A percentile compares a stretch with the other conserved stretches of the same genome.
phyloP scores from a whole-genome alignment of 2,797 vertebrate genomes.

The Numenius phaeopus region DNA sequence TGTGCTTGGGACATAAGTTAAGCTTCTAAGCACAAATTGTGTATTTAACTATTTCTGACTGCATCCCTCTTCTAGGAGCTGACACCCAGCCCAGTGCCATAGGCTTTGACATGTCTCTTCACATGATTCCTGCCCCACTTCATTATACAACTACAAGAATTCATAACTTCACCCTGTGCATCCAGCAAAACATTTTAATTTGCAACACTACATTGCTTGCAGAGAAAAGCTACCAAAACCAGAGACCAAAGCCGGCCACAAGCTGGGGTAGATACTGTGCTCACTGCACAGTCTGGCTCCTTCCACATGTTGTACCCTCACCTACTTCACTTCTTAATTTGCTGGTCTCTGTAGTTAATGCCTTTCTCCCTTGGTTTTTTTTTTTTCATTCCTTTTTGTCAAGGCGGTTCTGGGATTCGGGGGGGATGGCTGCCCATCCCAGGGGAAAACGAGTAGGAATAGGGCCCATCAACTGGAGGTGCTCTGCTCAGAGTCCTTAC shows the following conservation, averaged over 20 bases:
- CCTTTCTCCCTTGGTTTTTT: not conserved
- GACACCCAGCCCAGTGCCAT: not conserved
- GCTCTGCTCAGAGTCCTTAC: not conserved
- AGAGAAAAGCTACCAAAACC: not conserved
- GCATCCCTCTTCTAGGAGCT: not conserved
- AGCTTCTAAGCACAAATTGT: not conserved
- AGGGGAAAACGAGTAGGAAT: not conserved
- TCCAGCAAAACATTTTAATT: not conserved
- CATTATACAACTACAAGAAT: not conserved
- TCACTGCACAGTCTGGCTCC: not conserved
- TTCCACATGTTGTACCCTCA: not conserved
- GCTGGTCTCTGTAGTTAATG: not conserved
- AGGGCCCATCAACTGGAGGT: not conserved
- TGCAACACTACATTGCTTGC: not conserved
- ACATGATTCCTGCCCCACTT: not conserved
- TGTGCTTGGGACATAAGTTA: not conserved
- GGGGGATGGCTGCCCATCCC: not conserved
- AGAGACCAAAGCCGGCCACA: not conserved
- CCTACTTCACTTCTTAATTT: not conserved
- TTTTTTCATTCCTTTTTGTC: not conserved
- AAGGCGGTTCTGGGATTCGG: not conserved
- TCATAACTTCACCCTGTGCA: not conserved
- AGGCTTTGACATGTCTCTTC: not conserved
- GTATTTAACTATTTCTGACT: not conserved
- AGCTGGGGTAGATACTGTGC: not conserved